Evolutionary conservation across 2,888 invertebrate species (phyloP).

Genomic region (Synanthedon andrenaeformis): DNA sequence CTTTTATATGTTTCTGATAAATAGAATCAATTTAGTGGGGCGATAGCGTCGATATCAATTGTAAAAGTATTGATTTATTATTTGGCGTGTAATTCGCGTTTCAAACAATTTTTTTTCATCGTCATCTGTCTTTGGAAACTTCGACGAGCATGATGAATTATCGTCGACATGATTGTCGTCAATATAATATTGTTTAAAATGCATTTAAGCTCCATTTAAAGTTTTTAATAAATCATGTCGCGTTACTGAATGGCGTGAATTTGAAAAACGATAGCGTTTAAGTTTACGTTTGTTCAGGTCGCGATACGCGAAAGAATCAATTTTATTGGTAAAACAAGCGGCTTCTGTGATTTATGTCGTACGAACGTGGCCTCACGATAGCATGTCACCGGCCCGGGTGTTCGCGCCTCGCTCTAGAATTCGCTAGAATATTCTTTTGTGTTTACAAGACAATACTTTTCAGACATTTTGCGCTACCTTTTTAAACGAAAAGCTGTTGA

Average conservation of each 20-base stretch:
- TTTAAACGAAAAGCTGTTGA: too few species aligned
- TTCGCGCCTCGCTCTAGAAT: constrained; percentile 58
- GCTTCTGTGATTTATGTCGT: constrained; percentile 56
- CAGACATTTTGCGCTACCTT: constrained; percentile 2
- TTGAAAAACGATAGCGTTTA: constrained; percentile 9
- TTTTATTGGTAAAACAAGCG: constrained; percentile 66
- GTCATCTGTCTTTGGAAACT: constrained; percentile 16
- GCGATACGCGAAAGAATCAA: constrained; percentile 56
- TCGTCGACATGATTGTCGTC: constrained; percentile 7
- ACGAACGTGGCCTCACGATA: constrained; percentile 54
- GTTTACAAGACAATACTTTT: constrained; percentile 22
- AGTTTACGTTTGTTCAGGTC: constrained; percentile 26
- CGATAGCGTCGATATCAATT: constrained; percentile 46
- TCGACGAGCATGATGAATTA: constrained; percentile 36
- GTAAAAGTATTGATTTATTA: constrained; percentile 52
- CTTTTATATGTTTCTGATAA: constrained; percentile 53
- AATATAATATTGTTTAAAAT: not conserved
- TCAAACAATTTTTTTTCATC: constrained; percentile 34
- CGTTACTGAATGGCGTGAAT: not conserved
- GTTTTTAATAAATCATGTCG: too few species aligned
- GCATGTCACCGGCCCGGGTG: constrained; percentile 50
- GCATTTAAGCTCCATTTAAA: not conserved
- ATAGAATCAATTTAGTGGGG: constrained; percentile 49
- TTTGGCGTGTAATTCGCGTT: constrained; percentile 40
- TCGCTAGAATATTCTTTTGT: constrained; percentile 58